A percentile compares a stretch with the other conserved stretches of the same genome.
Evolutionary conservation across 2,888 invertebrate species (phyloP).

Genomic region (Andrena haemorrhoa): DNA sequence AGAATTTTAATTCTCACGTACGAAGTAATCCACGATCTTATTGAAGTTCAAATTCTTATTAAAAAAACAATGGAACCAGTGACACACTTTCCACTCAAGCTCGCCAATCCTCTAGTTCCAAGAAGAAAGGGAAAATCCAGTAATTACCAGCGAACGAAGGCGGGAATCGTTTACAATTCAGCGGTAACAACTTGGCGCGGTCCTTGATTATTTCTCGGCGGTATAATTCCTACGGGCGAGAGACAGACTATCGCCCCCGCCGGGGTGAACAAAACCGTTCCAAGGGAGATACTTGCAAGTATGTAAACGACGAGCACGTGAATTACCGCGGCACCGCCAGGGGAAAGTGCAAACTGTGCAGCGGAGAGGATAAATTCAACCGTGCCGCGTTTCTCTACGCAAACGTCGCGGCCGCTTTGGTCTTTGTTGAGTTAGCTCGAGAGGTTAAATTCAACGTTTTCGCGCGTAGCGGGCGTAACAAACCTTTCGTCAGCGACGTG

Average conservation of each 20-base stretch:
- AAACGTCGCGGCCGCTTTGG: constrained; percentile 34
- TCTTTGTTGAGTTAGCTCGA: constrained; percentile 27
- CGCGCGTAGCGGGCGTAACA: constrained; percentile 11
- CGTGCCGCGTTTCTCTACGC: background rate
- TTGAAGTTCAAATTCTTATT: too few relatives aligned
- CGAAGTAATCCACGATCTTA: too few relatives aligned
- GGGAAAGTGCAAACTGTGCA: constrained; percentile 28
- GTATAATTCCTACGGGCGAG: constrained; percentile 2
- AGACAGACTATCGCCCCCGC: background rate
- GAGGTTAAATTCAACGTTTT: constrained; percentile 38
- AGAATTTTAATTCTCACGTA: too few relatives aligned
- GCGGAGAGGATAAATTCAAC: constrained; percentile 51
- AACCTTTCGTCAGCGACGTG: constrained; percentile 4
- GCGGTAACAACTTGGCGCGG: background rate
- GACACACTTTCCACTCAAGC: too few relatives aligned
- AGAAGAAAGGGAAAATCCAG: background rate
- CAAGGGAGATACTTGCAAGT: constrained; percentile 23
- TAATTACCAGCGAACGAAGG: background rate
- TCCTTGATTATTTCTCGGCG: constrained; percentile 24
- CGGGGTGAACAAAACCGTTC: constrained; percentile 15
- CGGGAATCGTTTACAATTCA: constrained; percentile 6
- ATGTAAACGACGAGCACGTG: constrained; percentile 39
- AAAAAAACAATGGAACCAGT: too few relatives aligned
- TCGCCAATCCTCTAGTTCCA: too few relatives aligned
- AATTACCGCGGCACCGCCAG: constrained; percentile 23